Base-by-base conservation (phyloP, 2,888 invertebrate genomes). In the Lochmaea capreae region DNA sequence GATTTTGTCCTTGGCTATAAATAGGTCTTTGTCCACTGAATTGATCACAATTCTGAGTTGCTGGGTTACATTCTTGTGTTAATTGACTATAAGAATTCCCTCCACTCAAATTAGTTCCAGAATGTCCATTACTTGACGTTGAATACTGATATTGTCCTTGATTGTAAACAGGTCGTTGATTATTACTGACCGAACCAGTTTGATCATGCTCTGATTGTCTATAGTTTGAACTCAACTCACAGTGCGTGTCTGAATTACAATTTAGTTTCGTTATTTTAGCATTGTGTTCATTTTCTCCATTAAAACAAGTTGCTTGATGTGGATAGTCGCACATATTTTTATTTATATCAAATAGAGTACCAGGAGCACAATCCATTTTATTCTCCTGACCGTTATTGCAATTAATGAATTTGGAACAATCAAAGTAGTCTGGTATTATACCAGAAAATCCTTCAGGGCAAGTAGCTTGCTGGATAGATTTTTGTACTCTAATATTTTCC, bases 381-480 rank as follows among this genome's bases (percentile, higher is more conserved):
- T 89, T 87, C 26, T 87, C 86, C 5, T 82, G 81, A 0, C 92
- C 92, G 77, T 90, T 87, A 26, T 88, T 89, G 81, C 93, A 93
- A 79, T 90, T 90, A 6, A 93, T 84, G 81, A 90, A 93, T 81
- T 91, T 91, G 0, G 88, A 87, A 78, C 93, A 93, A 74, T 92
- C 90, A 0, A 84, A 85, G 3, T 91, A 91, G 85, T 93, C 91
- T 0, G 91, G 89, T 39, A 90, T 85, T 9, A 91, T 79, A 0
- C 92, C 92, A 58, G 84, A 88, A 16, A 88, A 84, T 8, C 87
- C 88, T 11, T 84, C 76, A 0, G 90, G 89, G 81, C 92, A 92
- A 58, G 82, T 81, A 1, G 86, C 84, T 80, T 85, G 84, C 73
- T 78, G 72, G 6, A 72, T 67, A 3, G 75, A 79, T 69, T 78